phyloP scores from a whole-genome alignment of 2,797 vertebrate genomes.

The Ciconia nigra region DNA sequence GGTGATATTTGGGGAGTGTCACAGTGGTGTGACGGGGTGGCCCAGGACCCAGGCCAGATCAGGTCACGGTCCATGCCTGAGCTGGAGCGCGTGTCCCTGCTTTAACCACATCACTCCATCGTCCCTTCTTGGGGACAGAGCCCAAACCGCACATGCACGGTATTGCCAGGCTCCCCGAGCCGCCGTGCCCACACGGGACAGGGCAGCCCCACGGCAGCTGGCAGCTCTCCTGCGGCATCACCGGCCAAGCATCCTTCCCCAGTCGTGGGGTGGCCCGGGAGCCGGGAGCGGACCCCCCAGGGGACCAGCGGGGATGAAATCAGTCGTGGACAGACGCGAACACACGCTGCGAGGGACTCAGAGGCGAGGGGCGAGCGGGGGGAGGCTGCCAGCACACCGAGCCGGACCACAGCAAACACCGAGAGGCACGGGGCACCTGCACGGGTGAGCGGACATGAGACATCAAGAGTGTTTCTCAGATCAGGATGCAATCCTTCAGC shows the following conservation, averaged over 20 bases:
- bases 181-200: rapidly evolving
- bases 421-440: background rate
- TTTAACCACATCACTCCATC: background rate
- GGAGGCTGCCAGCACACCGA: background rate
- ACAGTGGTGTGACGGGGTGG: rapidly evolving
- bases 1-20: background rate
- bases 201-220: background rate
- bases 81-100: background rate
- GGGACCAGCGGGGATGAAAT: background rate
- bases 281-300: background rate
- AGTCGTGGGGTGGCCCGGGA: rapidly evolving
- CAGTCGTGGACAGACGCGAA: background rate
- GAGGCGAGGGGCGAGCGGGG: background rate
- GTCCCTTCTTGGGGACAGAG: background rate
- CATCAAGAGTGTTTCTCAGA: background rate
- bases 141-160: rapidly evolving
- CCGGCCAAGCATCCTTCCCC: background rate
- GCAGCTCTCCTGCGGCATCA: background rate
- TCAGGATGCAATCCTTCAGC: background rate
- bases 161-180: rapidly evolving
- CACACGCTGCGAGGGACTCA: rapidly evolving
- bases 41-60: background rate
- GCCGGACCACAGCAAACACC: rapidly evolving
- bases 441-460: rapidly evolving
- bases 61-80: rapidly evolving